Evolutionary conservation across 2,797 vertebrate genomes (phyloP), one percentile per base, ranked within the genome.

Genomic region (Typhlichthys subterraneus): DNA sequence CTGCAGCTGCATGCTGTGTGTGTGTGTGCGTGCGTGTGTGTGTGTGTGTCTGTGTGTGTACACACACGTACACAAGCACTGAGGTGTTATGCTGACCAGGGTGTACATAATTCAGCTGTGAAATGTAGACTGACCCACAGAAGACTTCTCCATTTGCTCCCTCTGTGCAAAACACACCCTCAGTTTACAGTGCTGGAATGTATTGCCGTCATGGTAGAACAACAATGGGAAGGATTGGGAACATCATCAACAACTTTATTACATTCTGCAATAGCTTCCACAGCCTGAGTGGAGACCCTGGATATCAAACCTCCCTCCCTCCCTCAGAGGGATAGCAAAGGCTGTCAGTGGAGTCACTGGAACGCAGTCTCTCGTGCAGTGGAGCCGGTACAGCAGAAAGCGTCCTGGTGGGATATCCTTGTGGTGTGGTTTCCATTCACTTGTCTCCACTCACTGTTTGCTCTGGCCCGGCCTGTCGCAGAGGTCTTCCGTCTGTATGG

Each of bases 1-100:
- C 78, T 84, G 59, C 90, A 92, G 91, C 91, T 92, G 89, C 85
- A 77, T 58, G 82, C 83, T 91, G 64, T 75, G 86, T 80, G 70
- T 81, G 59, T 13, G 68, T 59, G 55, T 29, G 70, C 45, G 69
- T 76, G 79, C 53, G 61, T 77, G 65, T 77, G 69, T 67, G 67
- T 81, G 75, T 76, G 77, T 46, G 65, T 64, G 59, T 56, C 60
- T 58, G 57, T 61, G 68, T 11, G 55, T 53, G 76, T 61, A 62
- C 38, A 54, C 71, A 72, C 74, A 69, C 55, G 70, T 78, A 59
- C 74, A 85, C 47, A 77, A 85, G 77, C 51, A 47, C 3, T 23
- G 23, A 23, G 23, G 23, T 23, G 23, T 23, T 23, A 23, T 23
- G 55, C 66, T 33, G 72, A 58, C 55, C 12, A 5, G 50, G 52